Evolutionary conservation across 1,140 invertebrate genomes (phyloP), one percentile per base, ranked within the genome.

Genomic region (Nymphalis io): DNA sequence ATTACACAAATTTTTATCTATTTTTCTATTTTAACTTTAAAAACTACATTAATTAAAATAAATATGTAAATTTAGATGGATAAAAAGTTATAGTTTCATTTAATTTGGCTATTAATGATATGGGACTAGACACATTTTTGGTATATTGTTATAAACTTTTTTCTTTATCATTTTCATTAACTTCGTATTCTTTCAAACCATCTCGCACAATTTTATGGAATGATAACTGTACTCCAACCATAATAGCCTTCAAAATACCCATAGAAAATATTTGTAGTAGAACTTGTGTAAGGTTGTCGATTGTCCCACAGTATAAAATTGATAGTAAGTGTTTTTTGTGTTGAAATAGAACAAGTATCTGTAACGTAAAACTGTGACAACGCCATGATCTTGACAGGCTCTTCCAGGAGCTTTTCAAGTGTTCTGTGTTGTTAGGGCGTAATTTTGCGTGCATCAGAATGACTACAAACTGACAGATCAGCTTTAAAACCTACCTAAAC

Each of bases 271-370:
- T 94, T 33, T 95, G 75, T 13, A 96, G 39, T 38, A 97, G 76
- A 48, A 96, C 92, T 78, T 95, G 93, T 3, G 96, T 96, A 15
- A 95, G 93, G 93, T 98, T 96, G 60, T 97, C 98, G 75, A 95
- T 93, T 68, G 81, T 79, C 6, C 81, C 81, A 70, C 89, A 85
- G 78, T 80, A 84, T 16, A 98, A 79, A n/a, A 93, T 93, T 6
- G 94, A 94, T 39, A 99, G 80, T 70, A 99, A 83, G 81, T 94
- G 96, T 53, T n/a, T n/a, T n/a, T n/a, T n/a, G n/a, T n/a, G n/a
- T n/a, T n/a, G n/a, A n/a, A n/a, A n/a, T n/a, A n/a, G n/a, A n/a
- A n/a, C n/a, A n/a, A n/a, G n/a, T n/a, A n/a, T n/a, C n/a, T n/a
- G n/a, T n/a, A n/a, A n/a, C n/a, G n/a, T n/a, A n/a, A n/a, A n/a